These are phyloP conservation scores for Bothrops jararaca DNA, from an alignment of 2,113 vertebrate species.

Conservation along the genomic window DNA sequence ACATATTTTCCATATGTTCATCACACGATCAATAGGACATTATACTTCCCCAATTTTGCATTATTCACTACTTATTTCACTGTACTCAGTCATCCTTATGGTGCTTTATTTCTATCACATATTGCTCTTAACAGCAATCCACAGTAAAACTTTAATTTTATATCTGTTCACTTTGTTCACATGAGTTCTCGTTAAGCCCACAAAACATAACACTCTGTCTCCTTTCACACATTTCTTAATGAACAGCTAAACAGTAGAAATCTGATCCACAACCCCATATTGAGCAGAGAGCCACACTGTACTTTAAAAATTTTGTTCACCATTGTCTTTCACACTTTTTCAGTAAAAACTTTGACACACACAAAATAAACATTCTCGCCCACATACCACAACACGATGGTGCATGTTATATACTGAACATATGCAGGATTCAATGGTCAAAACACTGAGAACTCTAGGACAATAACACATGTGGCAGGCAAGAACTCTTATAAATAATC, in stretches of 20 bases:
- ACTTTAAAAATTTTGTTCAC: background rate
- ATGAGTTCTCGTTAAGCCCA: background rate
- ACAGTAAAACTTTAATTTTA: background rate
- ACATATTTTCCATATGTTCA: background rate
- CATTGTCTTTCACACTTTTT: background rate
- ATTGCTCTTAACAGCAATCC: background rate
- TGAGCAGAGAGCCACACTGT: background rate
- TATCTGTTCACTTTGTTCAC: background rate
- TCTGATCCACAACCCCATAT: background rate
- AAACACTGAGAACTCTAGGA: background rate
- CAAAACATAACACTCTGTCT: background rate
- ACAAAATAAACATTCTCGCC: background rate
- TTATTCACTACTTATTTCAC: background rate
- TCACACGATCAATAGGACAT: background rate
- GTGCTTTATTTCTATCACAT: background rate
- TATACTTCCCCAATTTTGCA: background rate
- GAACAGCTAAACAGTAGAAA: background rate
- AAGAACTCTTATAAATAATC: background rate
- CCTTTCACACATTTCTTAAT: background rate
- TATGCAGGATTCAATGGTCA: background rate
- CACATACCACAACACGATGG: background rate
- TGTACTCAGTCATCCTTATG: background rate
- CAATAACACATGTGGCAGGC: background rate
- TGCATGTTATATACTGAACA: background rate
- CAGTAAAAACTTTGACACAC: background rate